Percentiles rank a stretch among this genome's conserved stretches.
Conservation (phyloP, 2,797 vertebrate genomes). For the Typhlichthys eigenmanni region DNA sequence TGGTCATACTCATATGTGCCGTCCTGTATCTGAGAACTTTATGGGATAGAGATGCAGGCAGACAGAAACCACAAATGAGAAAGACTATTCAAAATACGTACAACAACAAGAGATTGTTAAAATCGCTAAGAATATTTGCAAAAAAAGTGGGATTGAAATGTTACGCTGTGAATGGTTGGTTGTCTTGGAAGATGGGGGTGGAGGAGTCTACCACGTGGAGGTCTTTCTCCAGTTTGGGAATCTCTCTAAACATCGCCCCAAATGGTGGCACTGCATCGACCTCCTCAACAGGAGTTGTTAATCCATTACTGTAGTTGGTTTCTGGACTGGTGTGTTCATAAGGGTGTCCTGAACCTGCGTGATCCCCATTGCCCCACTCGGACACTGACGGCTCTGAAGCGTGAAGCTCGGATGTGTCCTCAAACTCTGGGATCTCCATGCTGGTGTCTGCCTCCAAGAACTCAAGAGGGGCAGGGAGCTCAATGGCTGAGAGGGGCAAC, state of each 20-base stretch:
- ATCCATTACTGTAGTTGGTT: slow-evolving; percentile 27
- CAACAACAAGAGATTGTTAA: neutral
- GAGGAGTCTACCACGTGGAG: slow-evolving; percentile 11
- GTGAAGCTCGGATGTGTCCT: slow-evolving; percentile 18
- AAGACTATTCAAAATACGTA: neutral
- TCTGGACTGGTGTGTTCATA: slow-evolving; percentile 1
- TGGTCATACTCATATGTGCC: slow-evolving; percentile 24
- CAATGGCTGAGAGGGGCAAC: slow-evolving; percentile 13
- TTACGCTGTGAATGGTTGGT: slow-evolving; percentile 55
- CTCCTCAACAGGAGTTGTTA: neutral
- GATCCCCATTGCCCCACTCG: slow-evolving; percentile 24
- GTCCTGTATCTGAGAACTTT: slow-evolving; percentile 27
- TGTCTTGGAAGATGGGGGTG: slow-evolving; percentile 9
- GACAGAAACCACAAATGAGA: neutral
- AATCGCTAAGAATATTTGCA: neutral
- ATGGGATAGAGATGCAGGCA: neutral
- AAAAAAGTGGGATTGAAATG: neutral
- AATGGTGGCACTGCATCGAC: neutral
- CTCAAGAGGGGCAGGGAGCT: slow-evolving; percentile 32
- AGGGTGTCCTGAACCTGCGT: slow-evolving; percentile 8
- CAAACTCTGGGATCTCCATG: slow-evolving; percentile 36
- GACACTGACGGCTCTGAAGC: slow-evolving; percentile 27
- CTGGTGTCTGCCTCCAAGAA: slow-evolving; percentile 34
- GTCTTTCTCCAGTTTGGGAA: slow-evolving; percentile 7
- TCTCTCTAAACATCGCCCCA: slow-evolving; percentile 14